Percentiles rank a stretch among this genome's conserved stretches.
phyloP scores from a whole-genome alignment of 2,797 vertebrate species.

The Pyrocephalus nanus region DNA sequence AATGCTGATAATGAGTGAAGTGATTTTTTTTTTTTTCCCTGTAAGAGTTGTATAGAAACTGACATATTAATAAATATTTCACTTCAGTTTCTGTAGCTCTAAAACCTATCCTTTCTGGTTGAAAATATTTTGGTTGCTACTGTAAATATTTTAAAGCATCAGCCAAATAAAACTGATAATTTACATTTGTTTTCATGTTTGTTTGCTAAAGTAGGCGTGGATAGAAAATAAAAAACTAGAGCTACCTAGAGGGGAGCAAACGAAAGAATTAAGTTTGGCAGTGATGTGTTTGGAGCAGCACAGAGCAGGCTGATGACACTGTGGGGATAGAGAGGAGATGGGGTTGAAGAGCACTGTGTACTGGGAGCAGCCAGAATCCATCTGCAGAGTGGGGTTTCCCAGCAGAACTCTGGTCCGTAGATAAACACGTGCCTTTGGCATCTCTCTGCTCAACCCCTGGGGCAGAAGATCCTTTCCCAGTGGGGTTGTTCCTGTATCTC shows the following conservation, averaged over 20 bases:
- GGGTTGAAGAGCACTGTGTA: neutral
- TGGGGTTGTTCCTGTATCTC: neutral
- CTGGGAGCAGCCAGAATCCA: neutral
- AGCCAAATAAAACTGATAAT: neutral
- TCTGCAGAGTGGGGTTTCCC: neutral
- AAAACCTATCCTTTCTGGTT: neutral
- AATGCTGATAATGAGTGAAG: neutral
- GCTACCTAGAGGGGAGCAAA: neutral
- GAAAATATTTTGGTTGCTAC: neutral
- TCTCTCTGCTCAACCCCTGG: neutral
- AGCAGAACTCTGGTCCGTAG: neutral
- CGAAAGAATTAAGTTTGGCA: neutral
- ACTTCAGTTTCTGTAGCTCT: neutral
- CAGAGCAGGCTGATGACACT: neutral
- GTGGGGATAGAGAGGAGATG: neutral
- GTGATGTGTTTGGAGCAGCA: neutral
- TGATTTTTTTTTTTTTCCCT: neutral
- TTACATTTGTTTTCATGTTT: neutral
- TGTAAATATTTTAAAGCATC: neutral
- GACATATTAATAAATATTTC: neutral
- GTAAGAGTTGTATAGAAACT: neutral
- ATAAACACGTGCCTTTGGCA: neutral
- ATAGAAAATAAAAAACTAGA: neutral
- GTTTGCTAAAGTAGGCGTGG: rapidly evolving
- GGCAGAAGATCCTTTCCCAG: neutral